phyloP scores from a whole-genome alignment of 2,113 vertebrate species.

The Bubo bubo region DNA sequence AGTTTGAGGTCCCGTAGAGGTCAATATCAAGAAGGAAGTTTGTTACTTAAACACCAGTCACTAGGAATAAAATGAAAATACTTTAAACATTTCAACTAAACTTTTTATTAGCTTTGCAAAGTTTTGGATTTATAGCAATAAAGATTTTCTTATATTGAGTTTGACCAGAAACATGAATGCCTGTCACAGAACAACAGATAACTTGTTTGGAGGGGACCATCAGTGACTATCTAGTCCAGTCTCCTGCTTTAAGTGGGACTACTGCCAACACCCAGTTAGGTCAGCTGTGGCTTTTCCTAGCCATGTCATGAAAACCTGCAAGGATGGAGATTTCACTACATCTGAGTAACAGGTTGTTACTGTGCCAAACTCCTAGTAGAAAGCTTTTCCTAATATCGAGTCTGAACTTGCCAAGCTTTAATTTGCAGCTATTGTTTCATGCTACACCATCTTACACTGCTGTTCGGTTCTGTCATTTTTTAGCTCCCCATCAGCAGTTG shows the following conservation, averaged over 20 bases:
- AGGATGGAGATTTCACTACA: neutral
- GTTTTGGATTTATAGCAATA: neutral
- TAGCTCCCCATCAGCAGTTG: neutral
- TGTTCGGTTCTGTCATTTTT: neutral
- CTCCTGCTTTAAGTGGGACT: neutral
- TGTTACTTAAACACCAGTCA: neutral
- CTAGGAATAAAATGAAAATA: neutral
- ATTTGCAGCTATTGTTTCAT: neutral
- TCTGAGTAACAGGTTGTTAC: neutral
- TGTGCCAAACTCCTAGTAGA: neutral
- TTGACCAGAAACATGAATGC: neutral
- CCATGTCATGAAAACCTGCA: neutral
- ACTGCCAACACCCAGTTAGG: neutral
- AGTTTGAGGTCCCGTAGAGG: neutral
- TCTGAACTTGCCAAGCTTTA: neutral
- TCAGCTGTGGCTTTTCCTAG: neutral
- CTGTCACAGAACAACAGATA: neutral
- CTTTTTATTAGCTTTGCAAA: neutral
- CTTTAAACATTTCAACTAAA: neutral
- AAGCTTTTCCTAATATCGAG: neutral
- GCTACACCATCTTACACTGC: neutral
- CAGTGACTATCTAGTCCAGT: neutral
- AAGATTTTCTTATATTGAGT: neutral
- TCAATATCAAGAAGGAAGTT: neutral
- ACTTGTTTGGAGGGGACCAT: neutral